These are phyloP conservation scores for Harlomillsia oculata DNA, from an alignment of 1,140 invertebrate genomes.

Conservation along the genomic window DNA sequence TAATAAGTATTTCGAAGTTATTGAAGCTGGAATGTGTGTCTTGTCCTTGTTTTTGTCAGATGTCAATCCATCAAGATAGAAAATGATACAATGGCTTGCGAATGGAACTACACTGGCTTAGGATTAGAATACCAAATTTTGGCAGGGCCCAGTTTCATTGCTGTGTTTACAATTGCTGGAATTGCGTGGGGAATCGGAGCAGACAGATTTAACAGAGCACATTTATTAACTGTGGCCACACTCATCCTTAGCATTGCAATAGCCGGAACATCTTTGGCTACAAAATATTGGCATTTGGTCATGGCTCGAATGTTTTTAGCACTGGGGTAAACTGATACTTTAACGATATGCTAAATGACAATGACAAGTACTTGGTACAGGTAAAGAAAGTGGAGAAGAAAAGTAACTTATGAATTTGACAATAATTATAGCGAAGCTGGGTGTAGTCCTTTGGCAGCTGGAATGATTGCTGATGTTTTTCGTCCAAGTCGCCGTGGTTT, in stretches of 20 bases:
- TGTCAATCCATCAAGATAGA: not conserved
- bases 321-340: slow-evolving; percentile 60
- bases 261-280: slow-evolving; percentile 67
- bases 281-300: slow-evolving; percentile 83
- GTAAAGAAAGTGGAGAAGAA: too few relatives aligned
- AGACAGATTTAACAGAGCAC: slow-evolving; percentile 61
- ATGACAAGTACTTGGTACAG: not conserved
- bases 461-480: slow-evolving; percentile 76
- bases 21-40: too few relatives aligned
- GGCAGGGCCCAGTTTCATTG: slow-evolving; percentile 82
- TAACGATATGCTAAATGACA: not conserved
- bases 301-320: slow-evolving; percentile 75
- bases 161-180: slow-evolving; percentile 77
- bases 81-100: slow-evolving; percentile 65
- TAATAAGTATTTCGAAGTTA: too few relatives aligned
- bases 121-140: slow-evolving; percentile 84
- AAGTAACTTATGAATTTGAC: not conserved
- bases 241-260: slow-evolving; percentile 71
- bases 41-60: too few relatives aligned
- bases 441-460: slow-evolving; percentile 78
- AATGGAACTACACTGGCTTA: slow-evolving; percentile 85
- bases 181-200: slow-evolving; percentile 74
- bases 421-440: slow-evolving; percentile 61
- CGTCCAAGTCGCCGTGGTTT: slow-evolving; percentile 63
- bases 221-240: slow-evolving; percentile 63